These are phyloP conservation scores for Columbina picui DNA, from an alignment of 2,113 vertebrate genomes.

Conservation along the genomic window DNA sequence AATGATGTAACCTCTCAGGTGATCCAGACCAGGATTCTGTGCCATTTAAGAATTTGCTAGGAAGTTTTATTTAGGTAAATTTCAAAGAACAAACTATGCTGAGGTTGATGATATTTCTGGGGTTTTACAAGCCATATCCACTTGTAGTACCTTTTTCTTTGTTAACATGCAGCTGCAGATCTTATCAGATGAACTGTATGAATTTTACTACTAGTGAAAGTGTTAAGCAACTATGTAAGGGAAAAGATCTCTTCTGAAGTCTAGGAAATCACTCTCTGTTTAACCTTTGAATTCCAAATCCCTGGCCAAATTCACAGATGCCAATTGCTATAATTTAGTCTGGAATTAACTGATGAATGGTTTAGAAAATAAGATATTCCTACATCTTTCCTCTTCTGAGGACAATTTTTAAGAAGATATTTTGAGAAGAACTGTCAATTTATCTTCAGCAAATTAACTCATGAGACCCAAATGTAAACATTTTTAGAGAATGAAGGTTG, in stretches of 20 bases:
- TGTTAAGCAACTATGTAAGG: neutral
- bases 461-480: neutral
- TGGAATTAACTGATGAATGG: neutral
- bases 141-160: neutral
- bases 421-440: neutral
- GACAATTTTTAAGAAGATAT: neutral
- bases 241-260: neutral
- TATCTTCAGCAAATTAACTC: neutral
- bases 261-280: neutral
- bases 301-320: neutral
- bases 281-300: neutral
- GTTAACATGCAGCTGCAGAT: neutral
- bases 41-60: neutral
- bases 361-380: neutral
- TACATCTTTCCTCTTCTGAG: neutral
- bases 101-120: neutral
- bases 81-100: neutral
- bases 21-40: neutral
- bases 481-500: neutral
- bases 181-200: neutral
- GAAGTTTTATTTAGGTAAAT: neutral
- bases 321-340: neutral
- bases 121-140: neutral
- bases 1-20: accelerated
- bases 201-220: neutral